Conservation (phyloP, 2,797 vertebrate genomes). For the Novumbra hubbsi region DNA sequence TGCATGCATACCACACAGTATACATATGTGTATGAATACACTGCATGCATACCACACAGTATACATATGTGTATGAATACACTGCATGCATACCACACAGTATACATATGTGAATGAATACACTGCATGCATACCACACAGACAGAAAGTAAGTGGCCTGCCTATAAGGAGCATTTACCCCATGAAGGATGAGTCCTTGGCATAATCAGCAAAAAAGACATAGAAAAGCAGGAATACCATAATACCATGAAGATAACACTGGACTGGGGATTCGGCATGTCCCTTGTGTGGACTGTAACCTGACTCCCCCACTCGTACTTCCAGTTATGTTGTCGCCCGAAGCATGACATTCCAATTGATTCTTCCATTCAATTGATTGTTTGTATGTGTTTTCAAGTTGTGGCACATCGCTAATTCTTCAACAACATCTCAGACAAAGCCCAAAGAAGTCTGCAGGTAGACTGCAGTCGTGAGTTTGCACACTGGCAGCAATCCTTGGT, state of each 20-base stretch:
- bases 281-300: constrained; percentile 42
- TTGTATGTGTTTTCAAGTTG: neutral
- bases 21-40: constrained; percentile 40
- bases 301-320: constrained; percentile 32
- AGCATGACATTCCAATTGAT: neutral
- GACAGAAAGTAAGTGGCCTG: no score
- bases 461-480: neutral
- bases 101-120: no score
- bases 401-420: neutral
- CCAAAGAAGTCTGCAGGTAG: neutral
- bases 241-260: constrained; percentile 41
- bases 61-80: neutral
- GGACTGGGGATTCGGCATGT: constrained; percentile 29
- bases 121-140: no score
- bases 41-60: neutral
- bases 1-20: constrained; percentile 58
- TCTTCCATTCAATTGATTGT: constrained; percentile 9
- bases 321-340: neutral
- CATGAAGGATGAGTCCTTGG: constrained; percentile 72
- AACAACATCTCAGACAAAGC: neutral
- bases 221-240: constrained; percentile 65
- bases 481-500: neutral
- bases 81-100: no score
- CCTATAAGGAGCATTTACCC: constrained; percentile 29
- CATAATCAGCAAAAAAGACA: constrained; percentile 66